Base-by-base conservation (phyloP, 2,888 invertebrate species). In the Erebia aethiops region DNA sequence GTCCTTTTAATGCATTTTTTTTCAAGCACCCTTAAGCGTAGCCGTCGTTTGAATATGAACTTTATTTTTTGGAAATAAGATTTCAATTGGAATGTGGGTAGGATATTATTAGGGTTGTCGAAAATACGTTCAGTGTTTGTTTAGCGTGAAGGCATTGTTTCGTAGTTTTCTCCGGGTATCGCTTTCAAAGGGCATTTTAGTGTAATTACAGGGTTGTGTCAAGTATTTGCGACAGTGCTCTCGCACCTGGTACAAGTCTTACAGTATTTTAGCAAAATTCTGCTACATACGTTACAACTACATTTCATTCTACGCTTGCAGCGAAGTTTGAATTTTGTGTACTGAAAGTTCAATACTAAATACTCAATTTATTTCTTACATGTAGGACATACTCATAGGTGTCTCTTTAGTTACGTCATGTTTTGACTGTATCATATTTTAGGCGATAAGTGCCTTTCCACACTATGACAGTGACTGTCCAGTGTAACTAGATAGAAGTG, bases 131-230 rank as follows among this genome's bases (percentile, higher is more conserved):
- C 67, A 77, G 76, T 79, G 79, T 82, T 81, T 82, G 80, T 81
- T 81, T 82, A 78, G 79, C 78, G 77, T 78, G 80, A 81, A 79
- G 77, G 77, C 75, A 78, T 80, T 80, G 80, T 81, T 77, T 72
- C 67, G 72, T 69, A 68, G 74, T 74, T 73, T 74, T 72, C 60
- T 72, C 74, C 71, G 69, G 67, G 73, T 75, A 75, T 78, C 72
- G 74, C 69, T 74, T 75, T 75, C 76, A 77, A 76, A 73, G 69
- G 70, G 70, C 71, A 70, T 75, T 71, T 74, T 76, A 62, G 71
- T 70, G 76, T 76, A 76, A 77, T 79, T 73, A 78, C 71, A 74
- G 77, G 76, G 67, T n/a, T 67, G 71, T 60, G 57, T 66, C 69
- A 65, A 63, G 69, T 62, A 63, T 60, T 56, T 46, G 21, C 9